A percentile compares a stretch with the other conserved stretches of the same genome.
Conservation (phyloP, 2,797 vertebrate genomes). For the Onychomys arenicola region DNA sequence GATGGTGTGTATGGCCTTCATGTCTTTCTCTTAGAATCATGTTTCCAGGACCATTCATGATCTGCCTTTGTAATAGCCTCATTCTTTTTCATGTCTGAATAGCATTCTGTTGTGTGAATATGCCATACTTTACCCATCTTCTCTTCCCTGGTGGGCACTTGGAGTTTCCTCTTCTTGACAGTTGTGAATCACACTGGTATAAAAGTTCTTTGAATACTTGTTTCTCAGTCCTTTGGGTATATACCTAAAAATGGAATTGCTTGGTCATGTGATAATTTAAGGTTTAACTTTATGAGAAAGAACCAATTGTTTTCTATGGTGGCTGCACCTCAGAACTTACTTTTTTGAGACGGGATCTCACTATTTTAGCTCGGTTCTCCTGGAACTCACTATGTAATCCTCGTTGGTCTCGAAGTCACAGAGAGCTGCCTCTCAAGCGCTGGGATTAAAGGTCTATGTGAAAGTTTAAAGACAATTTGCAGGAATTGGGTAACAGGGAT, state of each 20-base stretch:
- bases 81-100: background rate
- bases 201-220: background rate
- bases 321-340: background rate
- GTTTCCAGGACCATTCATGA: background rate
- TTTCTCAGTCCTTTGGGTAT: background rate
- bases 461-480: too few species aligned
- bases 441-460: too few species aligned
- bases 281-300: background rate
- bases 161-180: background rate
- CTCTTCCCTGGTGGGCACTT: background rate
- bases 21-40: background rate
- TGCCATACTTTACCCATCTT: background rate
- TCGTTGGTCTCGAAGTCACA: too few species aligned
- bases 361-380: too few species aligned
- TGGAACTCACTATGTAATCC: too few species aligned
- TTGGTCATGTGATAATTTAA: background rate
- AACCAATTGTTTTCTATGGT: background rate
- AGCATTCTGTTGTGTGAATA: background rate
- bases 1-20: background rate
- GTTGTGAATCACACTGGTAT: background rate
- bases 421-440: too few species aligned
- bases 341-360: too few species aligned
- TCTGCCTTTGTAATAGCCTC: background rate
- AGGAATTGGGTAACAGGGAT: too few species aligned
- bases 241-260: background rate